phyloP scores from a whole-genome alignment of 2,797 vertebrate species.

The Darevskia nairensis region DNA sequence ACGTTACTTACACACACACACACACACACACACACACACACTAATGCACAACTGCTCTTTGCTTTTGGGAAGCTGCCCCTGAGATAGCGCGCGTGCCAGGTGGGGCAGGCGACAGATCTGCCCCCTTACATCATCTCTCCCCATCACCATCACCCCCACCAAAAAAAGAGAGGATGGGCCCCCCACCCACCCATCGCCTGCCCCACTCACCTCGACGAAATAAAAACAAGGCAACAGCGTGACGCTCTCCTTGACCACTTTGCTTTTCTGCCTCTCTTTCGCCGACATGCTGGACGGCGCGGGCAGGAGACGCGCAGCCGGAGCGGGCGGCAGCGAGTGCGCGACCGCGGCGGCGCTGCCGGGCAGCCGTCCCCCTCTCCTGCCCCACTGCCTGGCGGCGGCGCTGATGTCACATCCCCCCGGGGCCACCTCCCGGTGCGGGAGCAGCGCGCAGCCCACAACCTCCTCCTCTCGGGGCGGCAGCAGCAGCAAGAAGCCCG shows the following conservation, averaged over 20 bases:
- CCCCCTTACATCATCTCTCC: background rate
- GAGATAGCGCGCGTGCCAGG: background rate
- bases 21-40: background rate
- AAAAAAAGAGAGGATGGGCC: background rate
- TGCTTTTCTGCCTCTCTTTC: constrained; percentile 87
- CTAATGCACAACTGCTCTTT: background rate
- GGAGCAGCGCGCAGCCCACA: constrained; percentile 54
- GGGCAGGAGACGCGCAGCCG: constrained; percentile 5
- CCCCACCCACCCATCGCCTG: background rate
- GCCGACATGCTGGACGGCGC: constrained; percentile 85
- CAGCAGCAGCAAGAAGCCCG: constrained; percentile 27
- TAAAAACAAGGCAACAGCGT: constrained; percentile 97
- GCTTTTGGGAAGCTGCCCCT: too few relatives aligned
- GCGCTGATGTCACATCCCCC: constrained; percentile 75
- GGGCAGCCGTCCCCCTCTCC: constrained; percentile 52
- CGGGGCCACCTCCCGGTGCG: constrained; percentile 60
- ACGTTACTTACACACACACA: background rate
- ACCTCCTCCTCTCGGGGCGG: constrained; percentile 41
- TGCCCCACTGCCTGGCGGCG: constrained; percentile 56
- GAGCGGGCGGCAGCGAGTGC: constrained; percentile 59
- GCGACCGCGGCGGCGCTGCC: constrained; percentile 47
- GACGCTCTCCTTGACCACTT: constrained; percentile 92
- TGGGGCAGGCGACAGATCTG: background rate
- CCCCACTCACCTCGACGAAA: constrained; percentile 93
- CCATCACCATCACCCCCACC: background rate